Conservation (phyloP, 2,113 vertebrate species). For the Ctenodactylus gundi region DNA sequence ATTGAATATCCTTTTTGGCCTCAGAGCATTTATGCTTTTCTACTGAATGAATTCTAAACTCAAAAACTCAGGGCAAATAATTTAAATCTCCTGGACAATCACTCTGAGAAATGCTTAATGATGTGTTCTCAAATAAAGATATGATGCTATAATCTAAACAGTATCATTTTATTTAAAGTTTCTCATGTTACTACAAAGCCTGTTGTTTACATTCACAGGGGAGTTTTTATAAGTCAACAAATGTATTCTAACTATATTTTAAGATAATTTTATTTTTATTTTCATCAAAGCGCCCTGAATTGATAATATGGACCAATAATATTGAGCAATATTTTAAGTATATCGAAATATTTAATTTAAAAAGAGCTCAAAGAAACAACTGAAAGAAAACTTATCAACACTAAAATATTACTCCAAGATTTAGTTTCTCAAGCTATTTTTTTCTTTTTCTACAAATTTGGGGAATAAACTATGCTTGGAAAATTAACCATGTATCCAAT, state of each 20-base stretch:
- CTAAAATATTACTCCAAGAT: neutral
- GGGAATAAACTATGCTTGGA: neutral
- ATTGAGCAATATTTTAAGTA: too few relatives aligned
- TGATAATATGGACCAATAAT: neutral
- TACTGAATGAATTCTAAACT: neutral
- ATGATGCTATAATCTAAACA: neutral
- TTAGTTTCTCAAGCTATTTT: neutral
- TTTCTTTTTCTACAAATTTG: neutral
- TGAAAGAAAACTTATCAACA: neutral
- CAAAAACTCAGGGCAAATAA: constrained; percentile 2
- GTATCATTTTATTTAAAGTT: neutral
- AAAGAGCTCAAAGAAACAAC: neutral
- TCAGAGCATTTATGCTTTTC: neutral
- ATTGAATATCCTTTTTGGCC: neutral
- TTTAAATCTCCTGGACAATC: neutral
- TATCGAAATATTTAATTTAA: neutral
- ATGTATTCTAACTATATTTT: neutral
- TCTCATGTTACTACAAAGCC: neutral
- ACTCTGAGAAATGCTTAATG: neutral
- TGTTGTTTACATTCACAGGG: neutral
- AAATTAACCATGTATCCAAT: neutral
- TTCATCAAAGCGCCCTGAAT: neutral
- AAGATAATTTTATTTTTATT: neutral
- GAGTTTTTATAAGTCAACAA: neutral
- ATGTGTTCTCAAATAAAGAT: neutral